These are phyloP conservation scores for Hormaphis cornu DNA, from an alignment of 1,140 invertebrate species.

Conservation along the genomic window DNA sequence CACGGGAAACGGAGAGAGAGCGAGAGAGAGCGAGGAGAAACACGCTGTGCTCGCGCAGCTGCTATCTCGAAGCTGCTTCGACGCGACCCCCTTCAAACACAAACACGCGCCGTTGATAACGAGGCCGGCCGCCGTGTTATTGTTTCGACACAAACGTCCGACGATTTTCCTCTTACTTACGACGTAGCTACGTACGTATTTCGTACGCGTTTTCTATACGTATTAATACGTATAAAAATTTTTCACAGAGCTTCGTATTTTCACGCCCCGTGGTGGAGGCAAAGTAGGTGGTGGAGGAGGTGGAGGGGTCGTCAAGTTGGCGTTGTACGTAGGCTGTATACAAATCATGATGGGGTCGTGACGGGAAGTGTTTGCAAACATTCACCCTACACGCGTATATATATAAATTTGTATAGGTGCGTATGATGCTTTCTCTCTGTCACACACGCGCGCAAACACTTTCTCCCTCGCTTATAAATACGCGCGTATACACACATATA, in stretches of 20 bases:
- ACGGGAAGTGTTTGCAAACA: constrained; percentile 29
- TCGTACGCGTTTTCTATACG: too few relatives aligned
- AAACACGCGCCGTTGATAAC: constrained; percentile 1
- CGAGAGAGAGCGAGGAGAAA: too few relatives aligned
- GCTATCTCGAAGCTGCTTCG: constrained; percentile 6
- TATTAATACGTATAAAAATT: not conserved
- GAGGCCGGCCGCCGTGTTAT: not conserved
- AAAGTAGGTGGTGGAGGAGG: not conserved
- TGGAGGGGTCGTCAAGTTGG: constrained; percentile 12
- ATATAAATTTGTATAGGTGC: not conserved
- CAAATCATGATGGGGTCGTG: constrained; percentile 5
- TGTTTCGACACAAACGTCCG: constrained; percentile 8
- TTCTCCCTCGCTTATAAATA: too few relatives aligned
- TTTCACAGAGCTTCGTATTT: not conserved
- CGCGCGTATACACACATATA: too few relatives aligned
- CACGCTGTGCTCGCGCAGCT: not conserved
- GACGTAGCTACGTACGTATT: too few relatives aligned
- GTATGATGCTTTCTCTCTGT: not conserved
- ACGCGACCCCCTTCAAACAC: not conserved
- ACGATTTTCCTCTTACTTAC: not conserved
- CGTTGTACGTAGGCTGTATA: not conserved
- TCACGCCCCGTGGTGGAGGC: not conserved
- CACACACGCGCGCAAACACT: too few relatives aligned
- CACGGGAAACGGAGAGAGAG: too few relatives aligned
- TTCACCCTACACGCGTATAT: not conserved